Percentiles rank a stretch among this genome's conserved stretches.
Conservation (phyloP, 1,140 invertebrate species). For the Acromyrmex charruanus region DNA sequence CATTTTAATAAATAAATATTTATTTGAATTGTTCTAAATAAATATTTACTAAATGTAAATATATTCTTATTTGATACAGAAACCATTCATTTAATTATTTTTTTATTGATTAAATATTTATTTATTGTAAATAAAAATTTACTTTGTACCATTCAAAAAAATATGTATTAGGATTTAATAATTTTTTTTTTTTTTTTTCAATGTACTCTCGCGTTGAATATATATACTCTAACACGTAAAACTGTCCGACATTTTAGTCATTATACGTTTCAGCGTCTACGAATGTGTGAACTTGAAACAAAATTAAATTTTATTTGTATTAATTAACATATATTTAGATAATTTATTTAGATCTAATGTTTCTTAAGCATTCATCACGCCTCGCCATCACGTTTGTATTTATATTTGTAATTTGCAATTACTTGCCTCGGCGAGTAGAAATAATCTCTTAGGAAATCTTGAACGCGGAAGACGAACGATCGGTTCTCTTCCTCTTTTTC, state of each 20-base stretch:
- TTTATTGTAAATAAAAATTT: too few relatives aligned
- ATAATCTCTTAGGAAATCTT: slow-evolving; percentile 13
- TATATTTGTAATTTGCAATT: slow-evolving; percentile 3
- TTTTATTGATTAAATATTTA: too few relatives aligned
- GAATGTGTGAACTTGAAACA: not conserved
- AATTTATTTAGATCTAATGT: not conserved
- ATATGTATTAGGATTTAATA: too few relatives aligned
- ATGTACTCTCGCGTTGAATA: too few relatives aligned
- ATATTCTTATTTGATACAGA: too few relatives aligned
- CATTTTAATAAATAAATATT: too few relatives aligned
- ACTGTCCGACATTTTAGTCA: not conserved
- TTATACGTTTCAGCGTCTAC: not conserved
- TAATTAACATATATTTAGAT: slow-evolving; percentile 13
- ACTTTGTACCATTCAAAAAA: not conserved
- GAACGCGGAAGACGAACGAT: not conserved
- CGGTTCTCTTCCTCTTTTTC: slow-evolving; percentile 11
- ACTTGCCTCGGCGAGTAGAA: not conserved
- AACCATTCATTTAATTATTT: too few relatives aligned
- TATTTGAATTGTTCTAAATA: too few relatives aligned
- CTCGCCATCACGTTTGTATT: not conserved
- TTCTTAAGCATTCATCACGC: not conserved
- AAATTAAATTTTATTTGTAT: not conserved
- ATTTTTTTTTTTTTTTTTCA: too few relatives aligned
- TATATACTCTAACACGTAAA: too few relatives aligned
- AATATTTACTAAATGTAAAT: too few relatives aligned